phyloP scores from a whole-genome alignment of 2,888 invertebrate genomes.

The Ennomos erosarius region DNA sequence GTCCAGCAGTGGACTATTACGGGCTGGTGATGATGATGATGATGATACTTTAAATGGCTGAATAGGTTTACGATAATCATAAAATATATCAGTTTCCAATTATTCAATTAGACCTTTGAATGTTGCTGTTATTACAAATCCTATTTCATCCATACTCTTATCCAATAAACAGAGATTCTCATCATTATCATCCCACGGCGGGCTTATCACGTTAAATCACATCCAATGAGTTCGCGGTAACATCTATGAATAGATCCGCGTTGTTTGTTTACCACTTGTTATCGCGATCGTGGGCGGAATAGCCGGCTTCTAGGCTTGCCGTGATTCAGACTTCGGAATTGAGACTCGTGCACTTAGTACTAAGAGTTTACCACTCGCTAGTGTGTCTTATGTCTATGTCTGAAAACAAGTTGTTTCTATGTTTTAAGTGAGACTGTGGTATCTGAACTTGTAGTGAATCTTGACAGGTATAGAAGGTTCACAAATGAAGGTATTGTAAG shows the following conservation, averaged over 20 bases:
- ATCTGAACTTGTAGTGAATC: not conserved
- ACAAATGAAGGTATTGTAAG: too few species aligned
- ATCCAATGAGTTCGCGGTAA: conserved; percentile 35
- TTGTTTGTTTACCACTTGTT: conserved; percentile 56
- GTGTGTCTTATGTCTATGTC: not conserved
- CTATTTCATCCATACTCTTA: conserved; percentile 7
- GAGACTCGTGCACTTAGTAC: not conserved
- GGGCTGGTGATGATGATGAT: too few species aligned
- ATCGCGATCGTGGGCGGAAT: conserved; percentile 52
- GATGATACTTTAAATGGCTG: too few species aligned
- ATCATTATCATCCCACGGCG: conserved; percentile 33
- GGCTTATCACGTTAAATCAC: conserved; percentile 31
- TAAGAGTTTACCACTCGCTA: not conserved
- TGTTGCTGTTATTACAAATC: conserved; percentile 4
- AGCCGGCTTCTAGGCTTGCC: conserved; percentile 37
- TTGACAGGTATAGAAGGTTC: not conserved
- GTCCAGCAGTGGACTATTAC: too few species aligned
- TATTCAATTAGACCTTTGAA: conserved; percentile 7
- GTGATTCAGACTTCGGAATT: conserved; percentile 39
- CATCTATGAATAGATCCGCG: conserved; percentile 47
- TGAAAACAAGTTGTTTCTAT: too few species aligned
- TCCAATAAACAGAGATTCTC: conserved; percentile 23
- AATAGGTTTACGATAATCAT: too few species aligned
- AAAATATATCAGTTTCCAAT: not conserved
- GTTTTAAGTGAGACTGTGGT: not conserved